Base-by-base conservation (phyloP, 2,888 invertebrate genomes). In the Cheilosia impressa region DNA sequence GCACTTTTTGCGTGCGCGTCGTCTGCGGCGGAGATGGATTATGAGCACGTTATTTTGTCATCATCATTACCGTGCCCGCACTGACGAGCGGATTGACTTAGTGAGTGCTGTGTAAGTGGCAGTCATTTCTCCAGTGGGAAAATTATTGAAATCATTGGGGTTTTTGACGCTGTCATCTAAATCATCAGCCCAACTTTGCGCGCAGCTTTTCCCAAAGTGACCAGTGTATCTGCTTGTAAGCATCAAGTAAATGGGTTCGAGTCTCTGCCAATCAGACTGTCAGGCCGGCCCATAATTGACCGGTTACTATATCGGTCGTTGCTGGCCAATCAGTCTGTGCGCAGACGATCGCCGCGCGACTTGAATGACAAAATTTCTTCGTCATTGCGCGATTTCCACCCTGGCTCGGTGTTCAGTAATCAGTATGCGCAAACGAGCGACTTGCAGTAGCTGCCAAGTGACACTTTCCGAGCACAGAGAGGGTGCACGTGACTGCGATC, bases 31-130 rank as follows among this genome's bases (percentile, higher is more conserved):
- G 72, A 85, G 85, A 85, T 85, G 85, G 85, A 85, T 85, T 85
- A 85, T 85, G 85, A 81, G 85, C 85, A 85, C 81, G 85, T 85
- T 85, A 85, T 85, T 71, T 72, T 85, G 81, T 85, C 85, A 85
- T 85, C 77, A 85, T 85, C 85, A 85, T 85, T 85, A 85, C 66
- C 76, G 55, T 57, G 38, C 45, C 66, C 60, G 22, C 24, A 43
- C 58, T 9, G 47, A 50, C 45, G 50, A 68, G 71, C 38, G 52
- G 65, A 50, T 43, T 66, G 66, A 71, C 65, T 71, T 76, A 76
- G 80, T 80, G 53, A 79, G 80, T 73, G 68, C 66, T 45, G 58
- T 34, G 45, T 68, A 62, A 68, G 78, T 75, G 65, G 75, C 69
- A 69, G 79, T 41, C 76, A 76, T 85, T 80, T 85, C 84, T 76